Evolutionary conservation across 2,113 vertebrate genomes (phyloP), one percentile per base, ranked within the genome.

Genomic region (Pteruthius melanotis): DNA sequence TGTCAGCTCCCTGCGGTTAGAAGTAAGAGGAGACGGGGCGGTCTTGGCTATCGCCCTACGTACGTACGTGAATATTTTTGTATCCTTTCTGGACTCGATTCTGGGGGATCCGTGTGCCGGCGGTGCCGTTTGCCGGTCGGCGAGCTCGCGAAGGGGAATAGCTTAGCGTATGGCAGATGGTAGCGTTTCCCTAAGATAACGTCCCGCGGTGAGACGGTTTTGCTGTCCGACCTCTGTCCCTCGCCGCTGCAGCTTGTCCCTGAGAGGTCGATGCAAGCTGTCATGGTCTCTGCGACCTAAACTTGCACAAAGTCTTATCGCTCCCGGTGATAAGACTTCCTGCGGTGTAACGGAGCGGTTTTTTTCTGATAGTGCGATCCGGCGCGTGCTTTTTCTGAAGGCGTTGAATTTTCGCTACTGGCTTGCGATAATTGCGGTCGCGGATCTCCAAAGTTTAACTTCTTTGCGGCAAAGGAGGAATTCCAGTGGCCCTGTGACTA

Each of bases 331-430:
- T 72, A 68, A 68, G 82, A 54, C 50, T 77, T 27, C 33, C 44
- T 63, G 56, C 42, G 17, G 30, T 1, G 2, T 37, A 33, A 28
- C 11, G 24, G 28, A 80, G 66, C 18, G n/a, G n/a, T 40, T 68
- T 28, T 85, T 63, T 49, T 57, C 31, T 45, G 18, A 47, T 88
- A 13, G 61, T 16, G 28, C 13, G 26, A 37, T 28, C 33, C 16
- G n/a, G 15, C 47, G 45, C 33, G 82, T 60, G 33, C 20, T 45
- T 70, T 50, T 83, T 75, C 61, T 71, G 47, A 70, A 56, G 17
- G 37, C 0, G 0, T 52, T 21, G 40, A 18, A 35, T 65, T 78
- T 83, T 61, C 19, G 8, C n/a, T 63, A 5, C 22, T 30, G 60
- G 39, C 15, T 85, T 86, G 45, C 0, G 0, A n/a, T 57, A 56